Evolutionary conservation across 2,113 vertebrate species (phyloP).

Genomic region (Rhegmatorhina hoffmannsi): DNA sequence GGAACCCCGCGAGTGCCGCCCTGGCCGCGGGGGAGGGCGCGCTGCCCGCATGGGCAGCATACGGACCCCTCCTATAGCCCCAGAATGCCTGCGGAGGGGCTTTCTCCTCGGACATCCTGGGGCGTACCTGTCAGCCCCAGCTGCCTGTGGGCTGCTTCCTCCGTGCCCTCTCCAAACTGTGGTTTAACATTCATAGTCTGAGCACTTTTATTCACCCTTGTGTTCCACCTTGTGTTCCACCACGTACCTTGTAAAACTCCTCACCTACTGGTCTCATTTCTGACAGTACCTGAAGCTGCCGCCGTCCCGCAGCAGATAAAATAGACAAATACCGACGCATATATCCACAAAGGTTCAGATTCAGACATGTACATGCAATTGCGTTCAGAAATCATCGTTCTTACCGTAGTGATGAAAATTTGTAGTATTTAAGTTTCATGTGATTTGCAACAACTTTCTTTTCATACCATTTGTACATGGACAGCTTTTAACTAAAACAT

Average conservation of each 20-base stretch:
- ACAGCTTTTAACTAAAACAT: not conserved
- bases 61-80: accelerated
- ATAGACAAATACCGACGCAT: not conserved
- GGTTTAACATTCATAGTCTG: not conserved
- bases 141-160: not conserved
- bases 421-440: not conserved
- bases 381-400: not conserved
- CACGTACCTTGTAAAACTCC: not conserved
- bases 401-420: not conserved
- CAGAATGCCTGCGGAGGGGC: accelerated
- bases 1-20: not conserved
- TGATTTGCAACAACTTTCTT: not conserved
- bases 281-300: not conserved
- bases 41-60: not conserved
- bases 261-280: not conserved
- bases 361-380: not conserved
- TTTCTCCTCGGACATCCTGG: not conserved
- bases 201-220: not conserved
- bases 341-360: not conserved
- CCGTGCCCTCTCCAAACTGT: not conserved
- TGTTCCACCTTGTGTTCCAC: not conserved
- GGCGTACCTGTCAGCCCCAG: not conserved
- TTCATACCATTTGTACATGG: not conserved
- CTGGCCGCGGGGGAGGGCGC: not conserved
- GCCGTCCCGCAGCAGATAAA: not conserved